These are phyloP conservation scores for Corythaeola cristata DNA, from an alignment of 2,113 vertebrate species.

Conservation along the genomic window DNA sequence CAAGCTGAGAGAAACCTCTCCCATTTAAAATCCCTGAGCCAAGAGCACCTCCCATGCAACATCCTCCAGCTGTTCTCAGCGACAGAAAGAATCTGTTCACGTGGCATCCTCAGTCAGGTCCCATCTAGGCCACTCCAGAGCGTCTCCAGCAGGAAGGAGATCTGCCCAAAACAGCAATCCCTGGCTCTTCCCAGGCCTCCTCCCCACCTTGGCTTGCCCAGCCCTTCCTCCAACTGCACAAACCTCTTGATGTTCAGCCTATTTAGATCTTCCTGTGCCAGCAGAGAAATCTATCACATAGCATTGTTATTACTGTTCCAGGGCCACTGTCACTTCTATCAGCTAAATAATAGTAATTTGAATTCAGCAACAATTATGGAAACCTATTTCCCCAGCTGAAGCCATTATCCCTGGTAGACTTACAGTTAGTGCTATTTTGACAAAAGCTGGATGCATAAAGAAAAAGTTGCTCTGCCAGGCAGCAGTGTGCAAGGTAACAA, in stretches of 20 bases:
- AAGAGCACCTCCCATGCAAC: conserved; percentile 55
- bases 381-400: neutral
- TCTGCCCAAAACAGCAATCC: neutral
- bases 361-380: conserved; percentile 2
- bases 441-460: neutral
- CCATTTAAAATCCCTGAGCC: neutral
- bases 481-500: neutral
- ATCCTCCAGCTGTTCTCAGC: conserved; percentile 52
- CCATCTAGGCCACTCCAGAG: neutral
- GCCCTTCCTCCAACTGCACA: neutral
- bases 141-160: neutral
- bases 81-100: neutral
- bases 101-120: neutral
- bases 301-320: neutral
- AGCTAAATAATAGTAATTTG: conserved; percentile 3
- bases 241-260: neutral
- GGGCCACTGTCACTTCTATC: neutral
- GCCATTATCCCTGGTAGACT: neutral
- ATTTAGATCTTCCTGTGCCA: neutral
- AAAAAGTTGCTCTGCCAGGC: neutral
- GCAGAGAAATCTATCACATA: neutral
- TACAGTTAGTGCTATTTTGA: neutral
- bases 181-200: neutral
- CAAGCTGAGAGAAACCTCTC: conserved; percentile 17
- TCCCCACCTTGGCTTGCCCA: neutral